Base-by-base conservation (phyloP, 2,888 invertebrate species). In the Diabrotica balteata region DNA sequence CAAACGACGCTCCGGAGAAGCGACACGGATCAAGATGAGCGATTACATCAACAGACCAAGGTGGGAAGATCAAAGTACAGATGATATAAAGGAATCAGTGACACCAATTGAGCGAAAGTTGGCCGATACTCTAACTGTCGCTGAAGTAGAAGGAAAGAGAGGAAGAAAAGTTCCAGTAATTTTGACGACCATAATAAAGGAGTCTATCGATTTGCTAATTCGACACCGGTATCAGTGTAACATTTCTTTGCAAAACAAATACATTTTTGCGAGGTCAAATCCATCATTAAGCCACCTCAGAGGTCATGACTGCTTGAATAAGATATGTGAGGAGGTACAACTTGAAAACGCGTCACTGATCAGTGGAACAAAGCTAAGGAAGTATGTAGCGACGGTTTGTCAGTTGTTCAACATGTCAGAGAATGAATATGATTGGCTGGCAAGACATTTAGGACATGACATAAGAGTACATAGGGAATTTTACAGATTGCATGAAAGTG, bases 351-450 rank as follows among this genome's bases (percentile, higher is more conserved):
- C 72, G 8, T 43, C 50, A 22, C 9, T 63, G 1, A 68, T 74
- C 42, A 74, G 70, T 7, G 50, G 72, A 5, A 73, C 74, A 9
- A 74, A 72, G 57, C 49, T 75, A n/a, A 61, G 72, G 54, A 76
- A 76, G 63, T 74, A 76, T 54, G 62, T 75, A 22, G 76, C 76
- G 9, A 76, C 76, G 7, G 76, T 75, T 9, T 67, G 68, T 51
- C 76, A 76, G 58, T n/a, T 63, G 8, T 55, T 63, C 32, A 42
- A 75, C 61, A 60, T 75, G 17, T 67, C 62, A 10, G 73, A 73
- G 67, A 73, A 75, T 64, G 74, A 75, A 65, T 59, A 51, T 54
- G 74, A 74, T 52, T 75, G 73, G 70, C 47, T 75, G 10, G 75
- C 73, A 2, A 57, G 69, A 52, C 73, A 72, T 63, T 58, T 75